phyloP scores from a whole-genome alignment of 37 sponge, comb jelly and placozoan genomes.

The Agelas oroides region DNA sequence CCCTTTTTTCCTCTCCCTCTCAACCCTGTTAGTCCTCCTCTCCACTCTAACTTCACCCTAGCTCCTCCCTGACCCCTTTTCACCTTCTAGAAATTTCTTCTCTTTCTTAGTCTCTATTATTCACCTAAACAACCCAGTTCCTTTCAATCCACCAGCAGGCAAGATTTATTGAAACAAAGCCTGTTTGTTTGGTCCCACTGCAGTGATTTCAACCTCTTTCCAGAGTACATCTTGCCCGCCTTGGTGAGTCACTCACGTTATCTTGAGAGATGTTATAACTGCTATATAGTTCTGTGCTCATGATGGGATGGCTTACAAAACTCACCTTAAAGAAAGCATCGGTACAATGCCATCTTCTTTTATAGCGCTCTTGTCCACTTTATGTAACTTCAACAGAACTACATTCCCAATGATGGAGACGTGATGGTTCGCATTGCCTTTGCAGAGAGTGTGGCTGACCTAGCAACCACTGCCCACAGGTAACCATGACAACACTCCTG shows the following conservation, averaged over 20 bases:
- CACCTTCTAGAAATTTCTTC: neutral
- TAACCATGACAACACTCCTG: neutral
- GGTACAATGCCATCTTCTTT: no score
- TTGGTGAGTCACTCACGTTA: constrained; percentile 77
- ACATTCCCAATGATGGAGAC: constrained; percentile 59
- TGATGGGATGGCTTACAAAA: no score
- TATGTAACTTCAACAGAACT: constrained; percentile 16
- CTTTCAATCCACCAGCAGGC: no score
- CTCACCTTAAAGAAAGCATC: no score
- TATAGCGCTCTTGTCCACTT: neutral
- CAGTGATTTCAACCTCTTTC: constrained; percentile 94
- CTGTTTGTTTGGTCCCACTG: constrained; percentile 6
- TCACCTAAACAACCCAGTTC: no score
- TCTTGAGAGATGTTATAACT: no score
- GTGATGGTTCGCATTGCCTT: constrained; percentile 83
- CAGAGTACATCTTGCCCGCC: constrained; percentile 89
- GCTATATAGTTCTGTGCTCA: no score
- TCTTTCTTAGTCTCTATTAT: no score
- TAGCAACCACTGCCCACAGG: constrained; percentile 85
- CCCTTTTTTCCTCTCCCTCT: neutral
- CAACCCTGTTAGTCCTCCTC: no score
- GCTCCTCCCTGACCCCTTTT: neutral
- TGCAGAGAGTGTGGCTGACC: constrained; percentile 86
- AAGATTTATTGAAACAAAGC: no score
- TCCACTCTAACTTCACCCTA: no score